Evolutionary conservation across 2,797 vertebrate species (phyloP).

Genomic region (Microctenopoma lineatum): DNA sequence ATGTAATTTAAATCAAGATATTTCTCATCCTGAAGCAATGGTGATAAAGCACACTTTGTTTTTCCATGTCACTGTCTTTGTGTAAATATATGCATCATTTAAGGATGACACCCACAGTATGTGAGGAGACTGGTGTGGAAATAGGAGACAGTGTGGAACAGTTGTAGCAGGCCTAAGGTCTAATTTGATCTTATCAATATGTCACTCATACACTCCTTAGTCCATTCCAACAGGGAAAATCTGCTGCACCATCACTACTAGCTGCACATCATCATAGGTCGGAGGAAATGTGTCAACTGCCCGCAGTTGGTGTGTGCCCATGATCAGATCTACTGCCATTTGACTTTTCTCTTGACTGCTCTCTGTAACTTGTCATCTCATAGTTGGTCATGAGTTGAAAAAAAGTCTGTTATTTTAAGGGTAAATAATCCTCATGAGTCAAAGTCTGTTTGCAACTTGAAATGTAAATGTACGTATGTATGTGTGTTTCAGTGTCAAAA

Average conservation of each 20-base stretch:
- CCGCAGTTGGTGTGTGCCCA: neutral
- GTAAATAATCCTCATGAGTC: neutral
- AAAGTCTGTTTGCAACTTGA: neutral
- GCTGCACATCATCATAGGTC: neutral
- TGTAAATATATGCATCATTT: constrained; percentile 79
- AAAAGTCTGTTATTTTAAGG: neutral
- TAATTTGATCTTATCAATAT: constrained; percentile 15
- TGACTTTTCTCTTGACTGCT: neutral
- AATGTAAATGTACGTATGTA: neutral
- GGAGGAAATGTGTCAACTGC: neutral
- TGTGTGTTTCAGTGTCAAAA: neutral
- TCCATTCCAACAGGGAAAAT: constrained; percentile 8
- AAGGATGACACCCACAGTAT: constrained; percentile 39
- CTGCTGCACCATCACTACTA: neutral
- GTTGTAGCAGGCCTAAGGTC: constrained; percentile 21
- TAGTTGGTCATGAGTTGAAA: neutral
- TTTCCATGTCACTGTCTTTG: constrained; percentile 70
- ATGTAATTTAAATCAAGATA: constrained; percentile 80
- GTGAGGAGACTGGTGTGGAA: constrained; percentile 20
- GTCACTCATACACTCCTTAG: constrained; percentile 13
- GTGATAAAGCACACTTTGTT: constrained; percentile 81
- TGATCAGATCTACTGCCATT: neutral
- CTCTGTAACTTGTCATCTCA: neutral
- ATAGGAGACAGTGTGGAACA: constrained; percentile 12
- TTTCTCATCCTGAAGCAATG: constrained; percentile 74